Base-by-base conservation (phyloP, 2,113 vertebrate species). In the Oreotrochilus melanogaster region DNA sequence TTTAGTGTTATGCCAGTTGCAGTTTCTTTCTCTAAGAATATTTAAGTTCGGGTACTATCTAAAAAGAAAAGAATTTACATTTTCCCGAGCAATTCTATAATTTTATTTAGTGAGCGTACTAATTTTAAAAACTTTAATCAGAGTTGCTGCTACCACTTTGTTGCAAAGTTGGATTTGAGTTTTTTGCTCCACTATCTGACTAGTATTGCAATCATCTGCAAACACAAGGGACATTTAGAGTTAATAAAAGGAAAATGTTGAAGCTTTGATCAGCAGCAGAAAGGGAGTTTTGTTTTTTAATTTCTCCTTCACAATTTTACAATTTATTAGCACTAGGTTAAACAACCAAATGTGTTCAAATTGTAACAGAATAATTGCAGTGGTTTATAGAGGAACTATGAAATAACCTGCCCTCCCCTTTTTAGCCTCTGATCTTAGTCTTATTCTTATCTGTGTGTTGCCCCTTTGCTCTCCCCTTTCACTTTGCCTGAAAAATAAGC, bases 201-300 rank as follows among this genome's bases (percentile, higher is more conserved):
- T 61, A 50, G 64, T 69, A 62, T 72, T 85, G 45, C 80, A 89
- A 50, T 45, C 66, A 78, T 95, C 82, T 90, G 76, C 90, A 95
- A 96, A 83, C 92, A 95, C 14, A 53, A 64, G 60, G 69, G 39
- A 82, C 51, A 18, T 79, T 92, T 71, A 88, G 87, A 91, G 88
- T 88, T 93, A 92, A 88, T 88, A 92, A 94, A 91, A 91, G 74
- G 48, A 92, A 95, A 90, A 83, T 6, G 18, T 6, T 66, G 75
- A 39, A 57, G 75, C 93, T 95, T 96, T 97, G 92, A 97, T 97
- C 81, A 65, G 47, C 51, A 64, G 74, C 69, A 86, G 72, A 58
- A 31, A 42, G n/a, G 39, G 51, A 42, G 15, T 5, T 93, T 89
- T 87, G 61, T 2, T 89, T 92, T 80, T 61, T 0, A 73, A 66